Evolutionary conservation across 2,113 vertebrate species (phyloP).

Genomic region (Orycteropus afer): DNA sequence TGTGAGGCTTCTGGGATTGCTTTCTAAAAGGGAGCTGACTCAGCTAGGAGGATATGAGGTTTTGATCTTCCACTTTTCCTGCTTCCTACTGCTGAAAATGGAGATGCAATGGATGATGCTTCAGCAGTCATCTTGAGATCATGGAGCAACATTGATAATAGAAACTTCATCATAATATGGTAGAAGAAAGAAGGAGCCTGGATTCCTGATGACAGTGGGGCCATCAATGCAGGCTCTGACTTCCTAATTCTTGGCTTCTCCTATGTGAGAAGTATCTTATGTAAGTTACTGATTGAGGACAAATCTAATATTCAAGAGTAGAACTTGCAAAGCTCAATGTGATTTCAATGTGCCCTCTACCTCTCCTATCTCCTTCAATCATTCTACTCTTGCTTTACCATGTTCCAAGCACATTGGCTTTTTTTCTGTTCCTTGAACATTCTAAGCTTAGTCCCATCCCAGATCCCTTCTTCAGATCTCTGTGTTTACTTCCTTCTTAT

Average conservation of each 20-base stretch:
- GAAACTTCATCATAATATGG: neutral
- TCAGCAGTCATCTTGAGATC: neutral
- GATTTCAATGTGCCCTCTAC: neutral
- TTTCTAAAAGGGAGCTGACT: neutral
- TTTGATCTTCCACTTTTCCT: neutral
- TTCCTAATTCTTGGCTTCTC: neutral
- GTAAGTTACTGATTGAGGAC: neutral
- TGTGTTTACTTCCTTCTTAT: neutral
- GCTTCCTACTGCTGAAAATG: neutral
- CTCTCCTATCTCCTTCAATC: neutral
- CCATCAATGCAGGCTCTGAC: neutral
- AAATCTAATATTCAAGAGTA: neutral
- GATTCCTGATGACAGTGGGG: rapidly evolving
- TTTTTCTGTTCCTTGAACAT: neutral
- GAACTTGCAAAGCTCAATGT: neutral
- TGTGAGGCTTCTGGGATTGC: neutral
- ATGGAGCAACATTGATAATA: neutral
- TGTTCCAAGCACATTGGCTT: neutral
- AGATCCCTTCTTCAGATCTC: neutral
- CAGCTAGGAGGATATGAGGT: neutral
- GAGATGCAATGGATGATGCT: neutral
- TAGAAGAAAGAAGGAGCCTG: neutral
- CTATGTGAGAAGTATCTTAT: neutral
- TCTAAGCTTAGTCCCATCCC: neutral
- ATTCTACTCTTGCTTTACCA: neutral